Conservation (phyloP, 2,797 vertebrate species). For the Psittacula echo region DNA sequence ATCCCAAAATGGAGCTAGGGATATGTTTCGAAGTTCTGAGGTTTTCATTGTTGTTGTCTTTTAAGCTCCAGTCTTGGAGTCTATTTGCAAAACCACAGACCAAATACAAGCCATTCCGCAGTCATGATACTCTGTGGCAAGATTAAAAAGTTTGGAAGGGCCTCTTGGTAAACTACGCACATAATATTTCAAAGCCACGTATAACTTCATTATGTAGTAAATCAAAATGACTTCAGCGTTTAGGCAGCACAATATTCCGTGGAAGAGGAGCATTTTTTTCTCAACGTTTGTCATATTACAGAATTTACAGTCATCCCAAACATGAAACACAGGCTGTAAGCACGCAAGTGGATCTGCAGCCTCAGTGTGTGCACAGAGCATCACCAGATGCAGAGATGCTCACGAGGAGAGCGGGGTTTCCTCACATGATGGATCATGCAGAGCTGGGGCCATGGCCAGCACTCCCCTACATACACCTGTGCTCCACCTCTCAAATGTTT, state of each 20-base stretch:
- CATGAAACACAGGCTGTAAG: not conserved
- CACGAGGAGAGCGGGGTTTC: rapidly evolving
- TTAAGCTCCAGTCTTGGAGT: not conserved
- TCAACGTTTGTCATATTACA: not conserved
- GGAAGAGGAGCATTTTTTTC: not conserved
- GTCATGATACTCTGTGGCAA: not conserved
- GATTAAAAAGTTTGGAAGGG: conserved; percentile 15
- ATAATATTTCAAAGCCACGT: conserved; percentile 34
- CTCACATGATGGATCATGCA: rapidly evolving
- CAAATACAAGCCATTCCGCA: conserved; percentile 20
- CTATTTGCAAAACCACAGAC: conserved; percentile 62
- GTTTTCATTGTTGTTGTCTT: not conserved
- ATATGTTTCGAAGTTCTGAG: conserved; percentile 29
- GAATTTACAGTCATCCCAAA: not conserved
- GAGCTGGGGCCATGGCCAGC: not conserved
- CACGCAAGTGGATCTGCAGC: not conserved
- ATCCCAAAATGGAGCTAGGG: conserved; percentile 34
- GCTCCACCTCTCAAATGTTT: not conserved
- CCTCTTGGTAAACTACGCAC: conserved; percentile 33
- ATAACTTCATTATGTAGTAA: conserved; percentile 1
- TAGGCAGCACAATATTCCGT: not conserved
- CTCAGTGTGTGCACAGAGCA: not conserved
- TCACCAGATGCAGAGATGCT: not conserved
- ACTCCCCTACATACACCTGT: not conserved
- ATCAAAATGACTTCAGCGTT: conserved; percentile 17